These are phyloP conservation scores for Orthonevra nobilis DNA, from an alignment of 2,888 invertebrate genomes.

Conservation along the genomic window DNA sequence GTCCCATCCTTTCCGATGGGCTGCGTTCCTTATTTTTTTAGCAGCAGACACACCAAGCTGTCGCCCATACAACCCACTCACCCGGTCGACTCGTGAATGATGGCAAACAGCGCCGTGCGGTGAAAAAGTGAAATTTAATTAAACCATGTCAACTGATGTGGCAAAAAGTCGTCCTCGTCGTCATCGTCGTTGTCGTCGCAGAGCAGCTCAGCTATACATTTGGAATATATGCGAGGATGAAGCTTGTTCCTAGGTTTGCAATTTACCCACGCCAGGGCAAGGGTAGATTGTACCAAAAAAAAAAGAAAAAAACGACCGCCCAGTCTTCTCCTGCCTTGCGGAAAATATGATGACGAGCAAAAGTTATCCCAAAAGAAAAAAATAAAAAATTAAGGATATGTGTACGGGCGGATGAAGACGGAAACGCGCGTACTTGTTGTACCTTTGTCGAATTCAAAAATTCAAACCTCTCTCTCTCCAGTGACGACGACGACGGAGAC, in stretches of 20 bases:
- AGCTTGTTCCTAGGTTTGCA: constrained; percentile 1
- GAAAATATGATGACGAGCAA: constrained; percentile 66
- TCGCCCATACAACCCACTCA: not conserved
- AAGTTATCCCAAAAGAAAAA: constrained; percentile 40
- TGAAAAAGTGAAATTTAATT: constrained; percentile 73
- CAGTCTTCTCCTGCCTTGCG: constrained; percentile 51
- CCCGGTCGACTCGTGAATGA: constrained; percentile 44
- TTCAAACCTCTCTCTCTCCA: not conserved
- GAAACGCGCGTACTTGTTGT: constrained; percentile 62
- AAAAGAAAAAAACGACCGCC: constrained; percentile 43
- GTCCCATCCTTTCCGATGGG: constrained; percentile 12
- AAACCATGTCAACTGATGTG: constrained; percentile 73
- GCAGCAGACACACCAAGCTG: constrained; percentile 10
- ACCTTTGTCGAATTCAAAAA: constrained; percentile 37
- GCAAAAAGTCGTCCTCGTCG: constrained; percentile 65
- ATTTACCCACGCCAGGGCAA: constrained; percentile 4
- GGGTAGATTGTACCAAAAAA: constrained; percentile 52
- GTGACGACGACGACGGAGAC: constrained; percentile 1
- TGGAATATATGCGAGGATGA: constrained; percentile 10
- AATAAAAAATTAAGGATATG: constrained; percentile 9
- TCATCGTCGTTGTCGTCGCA: constrained; percentile 21
- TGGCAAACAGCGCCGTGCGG: constrained; percentile 66
- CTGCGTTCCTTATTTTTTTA: constrained; percentile 32
- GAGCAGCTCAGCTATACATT: constrained; percentile 27
- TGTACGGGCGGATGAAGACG: constrained; percentile 26